Evolutionary conservation across 2,888 invertebrate genomes (phyloP).

Genomic region (Furcula furcula): DNA sequence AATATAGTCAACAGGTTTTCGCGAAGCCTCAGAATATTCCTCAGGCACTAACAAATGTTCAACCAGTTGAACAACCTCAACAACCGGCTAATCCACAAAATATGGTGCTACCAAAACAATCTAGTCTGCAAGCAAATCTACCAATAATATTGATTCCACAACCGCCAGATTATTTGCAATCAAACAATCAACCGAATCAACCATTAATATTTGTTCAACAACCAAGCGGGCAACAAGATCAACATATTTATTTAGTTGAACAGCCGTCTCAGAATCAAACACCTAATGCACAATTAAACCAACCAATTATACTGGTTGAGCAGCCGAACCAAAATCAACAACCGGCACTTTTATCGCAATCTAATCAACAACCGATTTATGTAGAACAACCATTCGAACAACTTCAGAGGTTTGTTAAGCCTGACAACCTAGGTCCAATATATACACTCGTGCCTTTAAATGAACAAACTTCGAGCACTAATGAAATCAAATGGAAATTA

Average conservation of each 20-base stretch:
- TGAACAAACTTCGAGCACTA: constrained; percentile 12
- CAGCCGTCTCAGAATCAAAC: constrained; percentile 13
- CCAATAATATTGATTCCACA: constrained; percentile 3
- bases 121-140: neutral
- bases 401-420: constrained; percentile 18
- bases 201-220: constrained; percentile 4
- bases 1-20: no score
- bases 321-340: constrained; percentile 9
- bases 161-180: constrained; percentile 11
- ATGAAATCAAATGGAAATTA: constrained; percentile 10
- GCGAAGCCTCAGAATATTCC: no score
- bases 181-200: constrained; percentile 2
- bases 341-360: constrained; percentile 17
- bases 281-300: no score
- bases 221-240: neutral
- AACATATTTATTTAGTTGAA: constrained; percentile 9
- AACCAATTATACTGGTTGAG: constrained; percentile 8
- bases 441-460: constrained; percentile 40
- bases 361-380: constrained; percentile 8
- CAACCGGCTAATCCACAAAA: constrained; percentile 15
- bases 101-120: constrained; percentile 16
- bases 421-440: constrained; percentile 15
- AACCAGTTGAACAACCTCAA: neutral
- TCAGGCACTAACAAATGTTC: no score
- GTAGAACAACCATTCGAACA: constrained; percentile 5